phyloP scores from a whole-genome alignment of 2,888 invertebrate species.

The Polyploca ridens region DNA sequence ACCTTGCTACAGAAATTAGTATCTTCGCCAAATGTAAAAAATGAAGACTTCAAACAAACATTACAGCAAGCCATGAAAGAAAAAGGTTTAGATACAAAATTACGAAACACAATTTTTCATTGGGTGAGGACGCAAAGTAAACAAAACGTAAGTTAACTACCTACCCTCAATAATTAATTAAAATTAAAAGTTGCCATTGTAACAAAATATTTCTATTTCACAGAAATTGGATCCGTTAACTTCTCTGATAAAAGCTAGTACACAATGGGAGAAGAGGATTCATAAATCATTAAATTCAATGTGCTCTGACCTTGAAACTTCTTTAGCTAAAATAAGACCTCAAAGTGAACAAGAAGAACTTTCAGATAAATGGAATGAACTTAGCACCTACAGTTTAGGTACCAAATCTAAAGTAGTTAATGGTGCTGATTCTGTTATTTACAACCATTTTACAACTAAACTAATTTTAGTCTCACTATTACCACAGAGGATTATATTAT shows the following conservation, averaged over 20 bases:
- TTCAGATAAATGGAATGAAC: constrained; percentile 94
- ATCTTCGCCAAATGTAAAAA: constrained; percentile 89
- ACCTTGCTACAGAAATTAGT: constrained; percentile 87
- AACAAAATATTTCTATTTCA: constrained; percentile 29
- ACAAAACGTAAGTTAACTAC: constrained; percentile 62
- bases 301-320: constrained; percentile 95
- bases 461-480: no score
- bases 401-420: constrained; percentile 25
- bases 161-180: neutral
- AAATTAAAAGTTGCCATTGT: constrained; percentile 9
- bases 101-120: constrained; percentile 93
- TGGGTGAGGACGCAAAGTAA: constrained; percentile 87
- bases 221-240: constrained; percentile 87
- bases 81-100: constrained; percentile 91
- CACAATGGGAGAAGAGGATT: constrained; percentile 97
- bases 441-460: no score
- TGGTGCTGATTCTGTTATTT: no score
- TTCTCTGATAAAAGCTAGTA: constrained; percentile 93
- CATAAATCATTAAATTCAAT: constrained; percentile 98
- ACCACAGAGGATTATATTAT: no score
- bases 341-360: constrained; percentile 93
- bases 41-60: constrained; percentile 91
- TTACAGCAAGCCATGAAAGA: constrained; percentile 90
- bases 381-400: constrained; percentile 96
- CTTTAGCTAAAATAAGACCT: constrained; percentile 90